Percentiles rank a stretch among this genome's conserved stretches.
phyloP scores from a whole-genome alignment of 2,888 invertebrate species.

The Stenotaenia linearis region DNA sequence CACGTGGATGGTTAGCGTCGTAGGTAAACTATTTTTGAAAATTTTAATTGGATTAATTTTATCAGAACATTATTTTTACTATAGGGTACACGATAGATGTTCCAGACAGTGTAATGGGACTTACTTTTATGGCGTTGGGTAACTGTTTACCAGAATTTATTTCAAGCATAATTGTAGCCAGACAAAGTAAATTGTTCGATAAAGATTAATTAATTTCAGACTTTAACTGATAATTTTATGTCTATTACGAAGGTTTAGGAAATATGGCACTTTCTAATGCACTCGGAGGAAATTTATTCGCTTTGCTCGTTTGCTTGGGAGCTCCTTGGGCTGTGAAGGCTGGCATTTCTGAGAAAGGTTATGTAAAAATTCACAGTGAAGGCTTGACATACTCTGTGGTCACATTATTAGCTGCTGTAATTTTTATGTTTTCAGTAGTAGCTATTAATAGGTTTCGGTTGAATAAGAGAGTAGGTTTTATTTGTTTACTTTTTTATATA shows the following conservation, averaged over 20 bases:
- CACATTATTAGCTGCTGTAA: background rate
- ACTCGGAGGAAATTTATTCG: slow-evolving; percentile 26
- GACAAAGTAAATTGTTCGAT: background rate
- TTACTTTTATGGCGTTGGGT: slow-evolving; percentile 29
- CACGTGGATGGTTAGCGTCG: slow-evolving; percentile 27
- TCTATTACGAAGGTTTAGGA: slow-evolving; percentile 31
- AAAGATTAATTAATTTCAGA: too few relatives aligned
- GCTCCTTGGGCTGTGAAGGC: slow-evolving; percentile 14
- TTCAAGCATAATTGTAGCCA: slow-evolving; percentile 29
- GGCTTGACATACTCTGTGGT: background rate
- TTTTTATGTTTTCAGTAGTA: slow-evolving; percentile 8
- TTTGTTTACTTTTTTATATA: slow-evolving; percentile 16
- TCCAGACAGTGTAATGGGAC: slow-evolving; percentile 28
- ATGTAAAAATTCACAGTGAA: slow-evolving; percentile 26
- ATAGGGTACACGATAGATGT: slow-evolving; percentile 6
- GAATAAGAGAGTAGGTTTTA: slow-evolving; percentile 26
- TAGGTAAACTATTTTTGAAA: too few relatives aligned
- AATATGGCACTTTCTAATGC: slow-evolving; percentile 30
- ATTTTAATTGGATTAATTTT: background rate
- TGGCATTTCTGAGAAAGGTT: background rate
- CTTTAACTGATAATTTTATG: too few relatives aligned
- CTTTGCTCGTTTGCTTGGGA: slow-evolving; percentile 24
- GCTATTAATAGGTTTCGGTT: slow-evolving; percentile 3
- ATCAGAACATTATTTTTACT: background rate
- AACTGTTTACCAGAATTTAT: slow-evolving; percentile 29